A percentile compares a stretch with the other conserved stretches of the same genome.
These are phyloP conservation scores for Gambusia holbrooki DNA, from an alignment of 2,113 vertebrate genomes.

Conservation along the genomic window DNA sequence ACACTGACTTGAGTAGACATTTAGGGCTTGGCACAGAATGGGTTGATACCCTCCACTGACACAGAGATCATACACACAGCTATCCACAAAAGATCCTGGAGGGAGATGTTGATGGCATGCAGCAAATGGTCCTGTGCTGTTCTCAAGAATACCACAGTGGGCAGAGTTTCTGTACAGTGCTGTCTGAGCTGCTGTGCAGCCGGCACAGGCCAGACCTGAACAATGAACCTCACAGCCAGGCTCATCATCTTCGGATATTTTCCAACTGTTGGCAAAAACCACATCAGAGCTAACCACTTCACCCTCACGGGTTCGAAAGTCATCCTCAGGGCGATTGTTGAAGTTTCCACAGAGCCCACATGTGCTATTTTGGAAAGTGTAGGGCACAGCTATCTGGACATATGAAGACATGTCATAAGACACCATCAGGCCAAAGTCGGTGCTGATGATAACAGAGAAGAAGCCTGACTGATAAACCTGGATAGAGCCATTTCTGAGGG, in stretches of 20 bases:
- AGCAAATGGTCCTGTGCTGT: constrained; percentile 62
- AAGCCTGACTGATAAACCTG: too few relatives aligned
- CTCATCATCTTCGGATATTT: constrained; percentile 26
- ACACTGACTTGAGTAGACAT: constrained; percentile 64
- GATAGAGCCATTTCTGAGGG: too few relatives aligned
- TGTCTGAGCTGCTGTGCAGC: constrained; percentile 29
- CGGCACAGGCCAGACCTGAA: constrained; percentile 50
- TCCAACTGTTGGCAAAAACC: constrained; percentile 70
- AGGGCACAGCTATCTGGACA: constrained; percentile 58
- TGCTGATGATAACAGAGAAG: constrained; percentile 56
- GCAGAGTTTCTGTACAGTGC: constrained; percentile 29
- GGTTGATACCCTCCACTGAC: constrained; percentile 57
- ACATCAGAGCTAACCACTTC: constrained; percentile 56
- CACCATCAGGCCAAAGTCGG: constrained; percentile 67
- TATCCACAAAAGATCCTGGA: constrained; percentile 46
- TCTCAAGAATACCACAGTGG: constrained; percentile 64
- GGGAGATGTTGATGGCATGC: constrained; percentile 44
- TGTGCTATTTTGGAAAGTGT: constrained; percentile 57
- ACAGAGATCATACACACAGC: constrained; percentile 71
- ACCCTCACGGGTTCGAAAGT: constrained; percentile 54
- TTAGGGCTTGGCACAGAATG: constrained; percentile 68
- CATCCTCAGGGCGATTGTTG: constrained; percentile 51
- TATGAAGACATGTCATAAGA: constrained; percentile 56
- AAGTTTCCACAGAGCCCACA: constrained; percentile 74
- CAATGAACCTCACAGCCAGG: constrained; percentile 23